Evolutionary conservation across 1,140 invertebrate genomes (phyloP).

Genomic region (Mercenaria mercenaria): DNA sequence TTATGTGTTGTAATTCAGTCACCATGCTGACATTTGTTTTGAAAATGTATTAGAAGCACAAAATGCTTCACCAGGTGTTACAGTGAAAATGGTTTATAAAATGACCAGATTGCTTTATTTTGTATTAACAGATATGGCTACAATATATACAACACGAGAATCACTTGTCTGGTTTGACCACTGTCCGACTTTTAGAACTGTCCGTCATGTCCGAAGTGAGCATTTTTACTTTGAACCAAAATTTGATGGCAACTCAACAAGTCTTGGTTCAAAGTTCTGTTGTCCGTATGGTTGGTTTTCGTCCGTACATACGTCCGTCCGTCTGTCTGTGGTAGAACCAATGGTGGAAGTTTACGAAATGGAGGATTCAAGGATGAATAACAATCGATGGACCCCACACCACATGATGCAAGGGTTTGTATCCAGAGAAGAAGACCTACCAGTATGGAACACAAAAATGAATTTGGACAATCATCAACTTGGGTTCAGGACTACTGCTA

Average conservation of each 20-base stretch:
- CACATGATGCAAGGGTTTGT: no score
- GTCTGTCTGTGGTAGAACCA: neutral
- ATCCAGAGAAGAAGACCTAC: no score
- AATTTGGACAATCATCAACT: no score
- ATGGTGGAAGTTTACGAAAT: neutral
- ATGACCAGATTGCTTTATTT: neutral
- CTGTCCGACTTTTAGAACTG: neutral
- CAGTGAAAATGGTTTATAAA: neutral
- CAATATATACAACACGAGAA: neutral
- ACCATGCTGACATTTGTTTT: no score
- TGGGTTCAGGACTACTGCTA: no score
- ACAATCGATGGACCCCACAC: no score
- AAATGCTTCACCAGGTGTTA: no score
- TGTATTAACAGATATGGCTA: slow-evolving; percentile 19
- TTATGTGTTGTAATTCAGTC: neutral
- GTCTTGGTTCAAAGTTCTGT: slow-evolving; percentile 3
- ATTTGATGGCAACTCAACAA: slow-evolving; percentile 11
- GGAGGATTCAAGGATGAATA: no score
- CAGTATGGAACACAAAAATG: no score
- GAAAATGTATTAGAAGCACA: no score
- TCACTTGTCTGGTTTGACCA: neutral
- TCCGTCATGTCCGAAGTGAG: neutral
- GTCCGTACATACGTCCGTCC: no score
- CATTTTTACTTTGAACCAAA: slow-evolving; percentile 1
- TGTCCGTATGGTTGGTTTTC: neutral